Base-by-base conservation (phyloP, 2,888 invertebrate species). In the Lymantria monacha region DNA sequence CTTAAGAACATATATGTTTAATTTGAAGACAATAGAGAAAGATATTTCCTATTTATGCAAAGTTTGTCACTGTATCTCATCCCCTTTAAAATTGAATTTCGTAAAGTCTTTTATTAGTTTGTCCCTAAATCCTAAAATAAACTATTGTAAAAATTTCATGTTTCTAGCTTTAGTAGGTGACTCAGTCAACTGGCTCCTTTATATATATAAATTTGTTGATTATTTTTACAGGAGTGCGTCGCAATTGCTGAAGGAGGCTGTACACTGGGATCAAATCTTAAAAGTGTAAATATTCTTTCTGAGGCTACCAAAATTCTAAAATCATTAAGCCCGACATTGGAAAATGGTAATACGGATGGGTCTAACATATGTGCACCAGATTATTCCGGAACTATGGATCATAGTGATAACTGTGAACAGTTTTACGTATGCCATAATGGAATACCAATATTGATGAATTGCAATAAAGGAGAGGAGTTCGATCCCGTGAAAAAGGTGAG, bases 391-490 rank as follows among this genome's bases (percentile, higher is more conserved):
- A 49, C 38, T 15, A 7, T 49, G 8, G 31, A 38, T 8, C 40
- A 45, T 36, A 13, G 45, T 7, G 44, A 42, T 0, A 7, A 36
- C 22, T 49, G 49, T 3, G 36, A 54, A 3, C 44, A 52, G 0
- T 74, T 64, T 42, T 69, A 54, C 31, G 49, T 70, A 40, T 74
- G 74, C 22, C 37, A 59, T 7, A 54, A 51, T 10, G 69, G 67
- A 0, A 38, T 44, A 0, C 44, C 63, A 0, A 31, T 70, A 9
- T 57, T 48, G 7, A 42, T 66, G 40, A 51, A 33, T 11, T 79
- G 78, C 41, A 47, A 59, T 1, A 53, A 57, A 1, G 72, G 70
- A 2, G 59, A 62, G 9, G 71, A 76, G 53, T 70, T 69, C 43
- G 70, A 74, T 52, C 57, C 57, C 22, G 48, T 38, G 11, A 14